Conservation (phyloP, 2,797 vertebrate genomes). For the Silurus aristotelis region DNA sequence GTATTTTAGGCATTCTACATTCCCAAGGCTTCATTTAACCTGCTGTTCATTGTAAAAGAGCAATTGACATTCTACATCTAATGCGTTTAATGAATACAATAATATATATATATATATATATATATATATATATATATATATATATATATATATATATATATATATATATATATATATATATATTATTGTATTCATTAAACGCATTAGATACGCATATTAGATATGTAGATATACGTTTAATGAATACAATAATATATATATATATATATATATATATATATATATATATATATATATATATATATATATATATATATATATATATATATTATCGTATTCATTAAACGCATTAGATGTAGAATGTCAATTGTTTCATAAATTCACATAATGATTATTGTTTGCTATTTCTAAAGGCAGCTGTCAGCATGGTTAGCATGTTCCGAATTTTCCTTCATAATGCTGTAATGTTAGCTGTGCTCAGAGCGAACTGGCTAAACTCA, state of each 20-base stretch:
- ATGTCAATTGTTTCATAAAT: neutral
- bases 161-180: no score
- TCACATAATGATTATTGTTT: neutral
- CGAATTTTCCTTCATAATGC: neutral
- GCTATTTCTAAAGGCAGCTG: neutral
- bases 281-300: no score
- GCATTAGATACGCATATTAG: no score
- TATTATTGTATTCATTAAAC: no score
- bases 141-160: no score
- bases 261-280: no score
- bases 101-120: no score
- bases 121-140: neutral
- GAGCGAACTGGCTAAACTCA: slow-evolving; percentile 22
- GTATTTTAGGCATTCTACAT: neutral
- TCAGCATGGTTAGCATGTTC: neutral
- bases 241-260: no score
- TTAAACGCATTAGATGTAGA: no score
- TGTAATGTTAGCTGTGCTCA: slow-evolving; percentile 7
- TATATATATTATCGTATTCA: no score
- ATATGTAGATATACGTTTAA: no score
- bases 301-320: no score
- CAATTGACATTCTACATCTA: neutral
- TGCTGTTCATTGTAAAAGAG: neutral
- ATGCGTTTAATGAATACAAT: neutral
- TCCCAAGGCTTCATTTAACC: neutral